phyloP scores from a whole-genome alignment of 2,113 vertebrate genomes.

The Sinocyclocheilus anophthalmus region DNA sequence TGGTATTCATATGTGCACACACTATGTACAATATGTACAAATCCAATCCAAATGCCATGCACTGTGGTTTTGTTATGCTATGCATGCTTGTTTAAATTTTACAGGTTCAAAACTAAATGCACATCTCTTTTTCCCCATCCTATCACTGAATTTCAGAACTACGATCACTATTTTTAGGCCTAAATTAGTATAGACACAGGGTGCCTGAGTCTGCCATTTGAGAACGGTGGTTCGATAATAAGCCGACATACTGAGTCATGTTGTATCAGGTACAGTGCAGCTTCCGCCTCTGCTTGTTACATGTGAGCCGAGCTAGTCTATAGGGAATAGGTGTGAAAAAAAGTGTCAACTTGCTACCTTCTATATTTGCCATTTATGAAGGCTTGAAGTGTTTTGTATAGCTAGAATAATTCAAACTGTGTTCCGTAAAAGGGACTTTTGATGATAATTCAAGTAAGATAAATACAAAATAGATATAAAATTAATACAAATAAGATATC shows the following conservation, averaged over 20 bases:
- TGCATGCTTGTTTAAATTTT: too few species aligned
- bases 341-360: slow-evolving; percentile 43
- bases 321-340: slow-evolving; percentile 40
- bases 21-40: too few species aligned
- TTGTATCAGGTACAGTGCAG: not conserved
- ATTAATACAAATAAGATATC: not conserved
- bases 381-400: slow-evolving; percentile 28
- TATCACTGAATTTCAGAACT: not conserved
- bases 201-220: not conserved
- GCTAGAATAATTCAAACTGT: not conserved
- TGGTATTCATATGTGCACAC: too few species aligned
- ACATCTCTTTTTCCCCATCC: not conserved
- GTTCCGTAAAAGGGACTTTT: not conserved
- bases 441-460: not conserved
- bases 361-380: slow-evolving; percentile 43
- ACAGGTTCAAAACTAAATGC: not conserved
- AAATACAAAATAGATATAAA: too few species aligned
- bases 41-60: too few species aligned
- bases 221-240: not conserved
- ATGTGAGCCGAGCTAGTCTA: not conserved
- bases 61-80: not conserved
- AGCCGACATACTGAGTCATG: slow-evolving; percentile 26
- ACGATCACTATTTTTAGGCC: not conserved
- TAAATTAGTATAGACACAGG: slow-evolving; percentile 11
- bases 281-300: slow-evolving; percentile 19